Evolutionary conservation across 1,140 invertebrate genomes (phyloP).

Genomic region (Philotrypesis tridentata): DNA sequence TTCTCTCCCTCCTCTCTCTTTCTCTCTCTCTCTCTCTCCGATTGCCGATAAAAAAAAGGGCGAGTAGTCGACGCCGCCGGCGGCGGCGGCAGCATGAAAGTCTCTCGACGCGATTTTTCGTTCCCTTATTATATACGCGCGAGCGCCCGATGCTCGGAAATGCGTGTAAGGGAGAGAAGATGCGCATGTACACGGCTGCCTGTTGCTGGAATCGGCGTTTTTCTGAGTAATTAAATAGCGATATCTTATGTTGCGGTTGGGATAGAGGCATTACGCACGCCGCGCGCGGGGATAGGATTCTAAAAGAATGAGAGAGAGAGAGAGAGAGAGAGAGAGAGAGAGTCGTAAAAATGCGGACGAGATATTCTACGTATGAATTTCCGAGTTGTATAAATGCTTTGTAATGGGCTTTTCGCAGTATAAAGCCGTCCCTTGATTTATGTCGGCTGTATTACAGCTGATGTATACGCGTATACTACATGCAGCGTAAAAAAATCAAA

Average conservation of each 20-base stretch:
- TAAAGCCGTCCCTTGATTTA: neutral
- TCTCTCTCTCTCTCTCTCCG: neutral
- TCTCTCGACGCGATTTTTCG: neutral
- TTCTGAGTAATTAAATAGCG: neutral
- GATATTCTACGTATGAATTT: neutral
- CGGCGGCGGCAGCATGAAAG: constrained; percentile 11
- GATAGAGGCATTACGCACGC: too few relatives aligned
- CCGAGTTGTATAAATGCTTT: neutral
- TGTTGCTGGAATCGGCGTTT: neutral
- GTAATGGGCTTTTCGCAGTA: neutral
- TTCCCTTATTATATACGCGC: neutral
- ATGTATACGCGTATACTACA: too few relatives aligned
- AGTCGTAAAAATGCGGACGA: neutral
- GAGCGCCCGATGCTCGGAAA: neutral
- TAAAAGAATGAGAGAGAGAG: too few relatives aligned
- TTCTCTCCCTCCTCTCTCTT: neutral
- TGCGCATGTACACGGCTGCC: neutral
- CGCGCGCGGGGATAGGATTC: neutral
- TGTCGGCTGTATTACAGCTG: neutral
- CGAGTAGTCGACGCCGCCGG: too few relatives aligned
- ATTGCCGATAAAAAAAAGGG: constrained; percentile 32
- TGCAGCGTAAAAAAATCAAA: too few relatives aligned
- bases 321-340: neutral
- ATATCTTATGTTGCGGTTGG: neutral
- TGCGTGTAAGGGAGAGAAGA: neutral